Evolutionary conservation across 2,888 invertebrate genomes (phyloP), one percentile per base, ranked within the genome.

Genomic region (Zygaena filipendulae): DNA sequence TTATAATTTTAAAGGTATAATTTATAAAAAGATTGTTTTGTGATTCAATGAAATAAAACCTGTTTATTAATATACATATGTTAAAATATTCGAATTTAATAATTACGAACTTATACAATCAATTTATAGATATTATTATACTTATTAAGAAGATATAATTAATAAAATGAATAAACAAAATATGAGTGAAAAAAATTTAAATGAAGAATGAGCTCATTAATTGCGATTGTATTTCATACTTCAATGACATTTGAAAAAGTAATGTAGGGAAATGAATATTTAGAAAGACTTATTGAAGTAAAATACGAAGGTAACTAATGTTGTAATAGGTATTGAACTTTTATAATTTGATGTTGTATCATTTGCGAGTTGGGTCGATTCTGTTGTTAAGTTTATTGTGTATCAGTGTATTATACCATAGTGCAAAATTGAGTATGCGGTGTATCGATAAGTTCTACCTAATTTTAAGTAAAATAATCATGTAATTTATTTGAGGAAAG

Each of bases 61-160:
- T 69, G 75, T 79, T 77, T 79, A 79, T 79, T 79, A 79, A 79
- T 77, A 79, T 79, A 80, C 75, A 79, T 79, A 77, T 80, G 79
- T 79, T 79, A 79, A 79, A 79, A 79, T 79, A 79, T 79, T 79
- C 79, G 79, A 79, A 79, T 79, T 79, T 79, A 79, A 79, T 79
- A 79, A 79, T 79, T 79, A 79, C 75, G 79, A 79, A 79, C 79
- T 79, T 79, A 79, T 79, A 79, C 79, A 79, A 66, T 74, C 79
- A 69, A 79, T 79, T 79, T 79, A 79, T 79, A 79, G 79, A 77
- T 79, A 79, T 77, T 79, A 77, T 72, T 77, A 79, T 79, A 79
- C 72, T 77, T 79, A 79, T 71, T 79, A 79, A 79, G 77, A 77
- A 75, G 72, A 75, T 75, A 74, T 77, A 75, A 79, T 74, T 75